Conservation (phyloP, 2,888 invertebrate genomes). For the Himalopsyche tibetana region DNA sequence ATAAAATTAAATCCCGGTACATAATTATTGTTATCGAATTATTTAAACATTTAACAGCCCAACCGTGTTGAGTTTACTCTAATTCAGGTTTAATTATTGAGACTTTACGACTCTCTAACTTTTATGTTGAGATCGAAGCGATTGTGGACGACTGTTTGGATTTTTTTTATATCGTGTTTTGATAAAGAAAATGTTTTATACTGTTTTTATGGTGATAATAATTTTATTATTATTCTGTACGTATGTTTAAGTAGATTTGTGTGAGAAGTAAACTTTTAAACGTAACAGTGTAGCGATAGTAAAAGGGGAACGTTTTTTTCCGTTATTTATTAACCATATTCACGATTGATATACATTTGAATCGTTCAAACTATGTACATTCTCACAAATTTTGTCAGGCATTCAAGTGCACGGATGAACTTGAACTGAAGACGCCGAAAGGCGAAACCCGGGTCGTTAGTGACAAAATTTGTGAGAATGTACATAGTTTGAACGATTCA, state of each 20-base stretch:
- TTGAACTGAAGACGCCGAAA: too few relatives aligned
- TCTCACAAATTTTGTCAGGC: too few relatives aligned
- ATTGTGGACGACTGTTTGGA: slow-evolving; percentile 4
- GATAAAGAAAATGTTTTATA: slow-evolving; percentile 29
- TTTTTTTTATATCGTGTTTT: slow-evolving; percentile 29
- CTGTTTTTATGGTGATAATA: not conserved
- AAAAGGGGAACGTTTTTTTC: too few relatives aligned
- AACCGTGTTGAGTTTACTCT: slow-evolving; percentile 8
- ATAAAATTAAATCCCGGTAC: slow-evolving; percentile 49
- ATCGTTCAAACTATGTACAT: too few relatives aligned
- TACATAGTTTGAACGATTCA: too few relatives aligned
- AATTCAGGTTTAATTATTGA: slow-evolving; percentile 13
- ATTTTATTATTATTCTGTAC: not conserved
- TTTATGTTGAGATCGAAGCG: slow-evolving; percentile 15
- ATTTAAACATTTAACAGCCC: slow-evolving; percentile 45
- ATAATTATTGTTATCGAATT: slow-evolving; percentile 53
- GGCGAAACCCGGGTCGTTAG: too few relatives aligned
- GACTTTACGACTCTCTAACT: not conserved
- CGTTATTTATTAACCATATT: too few relatives aligned
- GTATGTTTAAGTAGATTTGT: slow-evolving; percentile 13
- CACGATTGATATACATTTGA: too few relatives aligned
- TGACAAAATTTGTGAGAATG: too few relatives aligned
- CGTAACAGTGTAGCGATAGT: not conserved
- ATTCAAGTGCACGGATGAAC: too few relatives aligned
- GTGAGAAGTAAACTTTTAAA: not conserved